Percentiles rank a stretch among this genome's conserved stretches.
phyloP scores from a whole-genome alignment of 2,113 vertebrate genomes.

The Falco punctatus region DNA sequence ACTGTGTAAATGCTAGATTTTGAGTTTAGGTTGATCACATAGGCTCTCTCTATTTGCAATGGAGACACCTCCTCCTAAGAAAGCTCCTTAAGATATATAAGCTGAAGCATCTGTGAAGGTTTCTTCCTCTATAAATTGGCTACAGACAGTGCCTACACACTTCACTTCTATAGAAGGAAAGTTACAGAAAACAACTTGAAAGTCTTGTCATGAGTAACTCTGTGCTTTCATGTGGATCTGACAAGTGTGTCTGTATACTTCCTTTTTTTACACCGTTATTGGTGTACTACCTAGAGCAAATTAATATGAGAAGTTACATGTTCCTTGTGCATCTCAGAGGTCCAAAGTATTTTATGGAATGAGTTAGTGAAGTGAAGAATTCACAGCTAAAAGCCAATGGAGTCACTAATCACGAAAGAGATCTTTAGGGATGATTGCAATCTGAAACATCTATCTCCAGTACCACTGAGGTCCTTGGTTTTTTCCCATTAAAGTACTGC shows the following conservation, averaged over 20 bases:
- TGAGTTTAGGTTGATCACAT: neutral
- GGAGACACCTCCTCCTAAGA: neutral
- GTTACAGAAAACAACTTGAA: neutral
- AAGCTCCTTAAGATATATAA: neutral
- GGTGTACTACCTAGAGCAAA: neutral
- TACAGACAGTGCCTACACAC: accelerated
- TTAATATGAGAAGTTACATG: accelerated
- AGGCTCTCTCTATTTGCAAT: accelerated
- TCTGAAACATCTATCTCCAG: neutral
- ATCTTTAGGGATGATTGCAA: neutral
- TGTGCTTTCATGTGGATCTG: neutral
- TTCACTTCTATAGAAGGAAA: neutral
- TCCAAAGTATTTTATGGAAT: neutral
- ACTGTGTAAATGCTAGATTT: neutral
- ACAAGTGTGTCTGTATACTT: neutral
- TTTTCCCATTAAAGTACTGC: neutral
- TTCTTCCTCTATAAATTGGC: neutral
- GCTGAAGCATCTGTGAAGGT: neutral
- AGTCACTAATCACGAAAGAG: neutral
- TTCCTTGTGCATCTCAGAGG: neutral
- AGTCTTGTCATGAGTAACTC: neutral
- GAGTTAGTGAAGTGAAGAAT: neutral
- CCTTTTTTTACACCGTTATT: neutral
- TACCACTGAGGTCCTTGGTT: neutral
- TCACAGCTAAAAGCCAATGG: neutral